These are phyloP conservation scores for Enteromius radiatus DNA, from an alignment of 2,797 vertebrate genomes.

Conservation along the genomic window DNA sequence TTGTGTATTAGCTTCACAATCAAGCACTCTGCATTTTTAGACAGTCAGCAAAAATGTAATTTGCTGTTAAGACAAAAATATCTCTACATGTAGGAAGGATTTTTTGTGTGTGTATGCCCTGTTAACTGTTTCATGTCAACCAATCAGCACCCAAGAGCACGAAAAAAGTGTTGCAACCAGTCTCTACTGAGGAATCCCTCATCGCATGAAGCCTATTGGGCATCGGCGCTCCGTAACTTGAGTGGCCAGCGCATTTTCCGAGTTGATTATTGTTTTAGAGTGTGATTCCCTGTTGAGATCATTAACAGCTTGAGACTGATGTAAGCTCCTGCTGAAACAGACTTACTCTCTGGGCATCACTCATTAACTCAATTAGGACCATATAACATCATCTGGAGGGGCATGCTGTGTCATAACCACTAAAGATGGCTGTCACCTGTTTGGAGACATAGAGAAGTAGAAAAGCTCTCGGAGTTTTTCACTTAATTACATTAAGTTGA, in stretches of 20 bases:
- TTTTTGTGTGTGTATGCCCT: neutral
- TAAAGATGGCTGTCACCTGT: slow-evolving; percentile 82
- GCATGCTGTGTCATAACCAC: slow-evolving; percentile 72
- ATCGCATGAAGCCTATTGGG: slow-evolving; percentile 53
- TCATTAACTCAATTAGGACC: slow-evolving; percentile 71
- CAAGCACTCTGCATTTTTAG: neutral
- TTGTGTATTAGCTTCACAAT: neutral
- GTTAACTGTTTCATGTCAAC: slow-evolving; percentile 45
- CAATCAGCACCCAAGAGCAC: slow-evolving; percentile 37
- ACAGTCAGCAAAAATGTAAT: neutral
- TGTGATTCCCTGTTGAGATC: slow-evolving; percentile 69
- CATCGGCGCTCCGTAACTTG: slow-evolving; percentile 44
- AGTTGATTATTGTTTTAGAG: slow-evolving; percentile 66
- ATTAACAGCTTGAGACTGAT: slow-evolving; percentile 69
- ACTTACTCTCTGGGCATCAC: slow-evolving; percentile 67
- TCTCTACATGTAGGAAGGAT: neutral
- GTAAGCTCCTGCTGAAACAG: slow-evolving; percentile 64
- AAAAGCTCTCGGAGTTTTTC: slow-evolving; percentile 70
- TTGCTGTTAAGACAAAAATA: neutral
- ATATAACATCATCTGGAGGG: slow-evolving; percentile 72
- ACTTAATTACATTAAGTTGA: slow-evolving; percentile 73
- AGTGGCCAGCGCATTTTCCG: slow-evolving; percentile 48
- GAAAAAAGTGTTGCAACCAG: slow-evolving; percentile 29
- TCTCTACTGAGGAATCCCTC: slow-evolving; percentile 44
- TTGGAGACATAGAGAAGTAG: slow-evolving; percentile 64